A percentile compares a stretch with the other conserved stretches of the same genome.
Evolutionary conservation across 2,888 invertebrate genomes (phyloP).

Genomic region (Rutpela maculata): DNA sequence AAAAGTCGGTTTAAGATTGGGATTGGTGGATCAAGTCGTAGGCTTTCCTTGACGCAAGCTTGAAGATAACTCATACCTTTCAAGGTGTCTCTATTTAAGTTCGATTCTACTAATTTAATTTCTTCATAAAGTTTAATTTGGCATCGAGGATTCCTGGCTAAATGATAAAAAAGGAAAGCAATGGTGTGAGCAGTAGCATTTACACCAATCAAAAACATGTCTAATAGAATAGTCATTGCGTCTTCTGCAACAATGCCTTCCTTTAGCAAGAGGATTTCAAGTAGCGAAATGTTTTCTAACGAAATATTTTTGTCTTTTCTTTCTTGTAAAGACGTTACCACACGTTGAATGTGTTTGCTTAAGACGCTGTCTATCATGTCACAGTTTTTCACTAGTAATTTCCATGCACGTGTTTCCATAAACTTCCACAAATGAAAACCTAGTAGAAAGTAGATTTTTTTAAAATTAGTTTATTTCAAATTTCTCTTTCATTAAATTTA

Average conservation of each 20-base stretch:
- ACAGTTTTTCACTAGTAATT: conserved; percentile 77
- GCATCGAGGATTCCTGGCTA: conserved; percentile 80
- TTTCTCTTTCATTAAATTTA: too few relatives aligned
- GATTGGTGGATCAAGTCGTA: conserved; percentile 80
- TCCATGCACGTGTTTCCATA: conserved; percentile 78
- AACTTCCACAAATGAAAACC: conserved; percentile 82
- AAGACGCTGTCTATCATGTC: conserved; percentile 79
- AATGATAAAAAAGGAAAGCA: conserved; percentile 80
- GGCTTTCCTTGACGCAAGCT: conserved; percentile 80
- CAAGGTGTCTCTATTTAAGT: conserved; percentile 58
- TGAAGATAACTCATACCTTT: conserved; percentile 76
- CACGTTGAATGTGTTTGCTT: conserved; percentile 77
- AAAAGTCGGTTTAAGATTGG: conserved; percentile 79
- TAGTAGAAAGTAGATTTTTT: conserved; percentile 19
- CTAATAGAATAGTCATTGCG: conserved; percentile 79
- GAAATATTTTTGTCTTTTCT: conserved; percentile 60
- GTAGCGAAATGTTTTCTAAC: conserved; percentile 69
- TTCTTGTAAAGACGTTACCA: conserved; percentile 68
- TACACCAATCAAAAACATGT: conserved; percentile 81
- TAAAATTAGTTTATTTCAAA: too few relatives aligned
- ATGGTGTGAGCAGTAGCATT: conserved; percentile 80
- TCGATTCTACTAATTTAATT: conserved; percentile 69
- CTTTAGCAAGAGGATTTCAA: conserved; percentile 77
- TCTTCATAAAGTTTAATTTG: conserved; percentile 81
- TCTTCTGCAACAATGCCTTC: conserved; percentile 78